phyloP scores from a whole-genome alignment of 2,888 invertebrate species.

The Macaria liturata region DNA sequence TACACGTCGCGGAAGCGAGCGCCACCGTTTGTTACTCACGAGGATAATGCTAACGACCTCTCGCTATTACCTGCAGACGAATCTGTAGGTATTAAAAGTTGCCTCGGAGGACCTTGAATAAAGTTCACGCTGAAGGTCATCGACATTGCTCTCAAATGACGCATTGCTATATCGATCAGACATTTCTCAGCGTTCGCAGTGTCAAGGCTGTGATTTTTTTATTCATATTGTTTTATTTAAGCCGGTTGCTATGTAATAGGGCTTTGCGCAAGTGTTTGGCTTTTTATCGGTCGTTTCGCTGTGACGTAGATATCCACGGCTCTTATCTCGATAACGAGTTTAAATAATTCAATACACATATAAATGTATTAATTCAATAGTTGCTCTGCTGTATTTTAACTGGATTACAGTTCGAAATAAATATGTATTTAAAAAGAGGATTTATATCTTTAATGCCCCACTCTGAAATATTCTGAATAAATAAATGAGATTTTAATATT shows the following conservation, averaged over 20 bases:
- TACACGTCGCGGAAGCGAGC: conserved; percentile 26
- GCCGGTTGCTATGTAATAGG: conserved; percentile 13
- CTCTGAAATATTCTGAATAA: no score
- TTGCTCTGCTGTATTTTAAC: no score
- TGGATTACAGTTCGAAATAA: no score
- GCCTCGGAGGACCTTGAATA: conserved; percentile 56
- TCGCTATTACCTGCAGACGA: conserved; percentile 42
- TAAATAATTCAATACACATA: no score
- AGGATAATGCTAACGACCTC: conserved; percentile 60
- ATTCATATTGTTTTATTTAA: conserved; percentile 13
- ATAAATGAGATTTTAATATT: no score
- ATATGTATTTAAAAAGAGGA: no score
- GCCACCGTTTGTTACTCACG: conserved; percentile 29
- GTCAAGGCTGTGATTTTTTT: conserved; percentile 62
- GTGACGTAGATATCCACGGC: not conserved
- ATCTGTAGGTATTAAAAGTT: conserved; percentile 48
- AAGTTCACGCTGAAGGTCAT: conserved; percentile 69
- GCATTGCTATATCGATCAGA: conserved; percentile 68
- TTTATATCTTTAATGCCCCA: no score
- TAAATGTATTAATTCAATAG: no score
- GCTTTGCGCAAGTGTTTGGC: conserved; percentile 11
- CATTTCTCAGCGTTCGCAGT: conserved; percentile 64
- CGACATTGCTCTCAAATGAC: conserved; percentile 73
- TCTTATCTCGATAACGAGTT: conserved; percentile 1
- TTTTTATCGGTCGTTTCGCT: conserved; percentile 6